Evolutionary conservation across 1,140 invertebrate species (phyloP).

Genomic region (Drosophila arizonae): DNA sequence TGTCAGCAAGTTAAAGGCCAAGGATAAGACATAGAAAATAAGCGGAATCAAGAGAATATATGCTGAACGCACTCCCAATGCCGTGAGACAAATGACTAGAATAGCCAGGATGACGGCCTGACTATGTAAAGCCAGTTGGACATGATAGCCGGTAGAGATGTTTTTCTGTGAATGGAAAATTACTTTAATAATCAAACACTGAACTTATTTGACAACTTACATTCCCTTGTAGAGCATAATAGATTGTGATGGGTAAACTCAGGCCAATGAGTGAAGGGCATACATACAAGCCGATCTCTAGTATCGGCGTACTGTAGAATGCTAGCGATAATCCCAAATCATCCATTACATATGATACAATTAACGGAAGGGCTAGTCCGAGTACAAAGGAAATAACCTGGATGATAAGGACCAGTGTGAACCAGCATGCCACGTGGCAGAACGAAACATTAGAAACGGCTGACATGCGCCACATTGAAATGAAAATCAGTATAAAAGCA

Average conservation of each 20-base stretch:
- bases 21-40: constrained; percentile 52
- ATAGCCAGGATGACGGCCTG: constrained; percentile 59
- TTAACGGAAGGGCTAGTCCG: constrained; percentile 83
- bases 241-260: constrained; percentile 60
- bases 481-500: constrained; percentile 73
- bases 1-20: constrained; percentile 59
- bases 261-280: constrained; percentile 55
- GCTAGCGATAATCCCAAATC: constrained; percentile 85
- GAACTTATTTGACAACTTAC: constrained; percentile 20
- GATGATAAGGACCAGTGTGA: constrained; percentile 40
- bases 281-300: constrained; percentile 84
- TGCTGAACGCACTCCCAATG: constrained; percentile 45
- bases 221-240: constrained; percentile 61
- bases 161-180: constrained; percentile 30
- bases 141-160: constrained; percentile 36
- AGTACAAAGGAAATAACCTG: constrained; percentile 60
- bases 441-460: constrained; percentile 35
- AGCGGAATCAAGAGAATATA: constrained; percentile 63
- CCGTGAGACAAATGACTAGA: constrained; percentile 35
- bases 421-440: constrained; percentile 17
- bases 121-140: constrained; percentile 56
- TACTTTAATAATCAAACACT: neutral
- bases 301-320: constrained; percentile 87
- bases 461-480: constrained; percentile 59
- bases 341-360: constrained; percentile 82